phyloP scores from a whole-genome alignment of 1,140 invertebrate genomes.

The Drosophila triauraria region DNA sequence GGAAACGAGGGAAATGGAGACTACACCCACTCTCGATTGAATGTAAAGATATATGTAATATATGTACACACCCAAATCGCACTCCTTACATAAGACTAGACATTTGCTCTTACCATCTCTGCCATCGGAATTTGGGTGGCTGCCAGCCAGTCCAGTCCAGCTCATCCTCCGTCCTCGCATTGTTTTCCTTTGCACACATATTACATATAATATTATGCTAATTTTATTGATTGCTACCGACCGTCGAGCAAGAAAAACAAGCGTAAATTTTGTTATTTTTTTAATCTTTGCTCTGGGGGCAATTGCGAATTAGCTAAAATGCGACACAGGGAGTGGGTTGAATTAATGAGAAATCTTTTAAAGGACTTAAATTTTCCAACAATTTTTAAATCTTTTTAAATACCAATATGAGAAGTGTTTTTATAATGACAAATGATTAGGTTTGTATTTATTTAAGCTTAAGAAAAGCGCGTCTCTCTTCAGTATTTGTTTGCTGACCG shows the following conservation, averaged over 20 bases:
- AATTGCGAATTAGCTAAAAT: slow-evolving; percentile 12
- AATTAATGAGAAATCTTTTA: not conserved
- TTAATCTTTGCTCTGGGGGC: slow-evolving; percentile 1
- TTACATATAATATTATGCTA: slow-evolving; percentile 74
- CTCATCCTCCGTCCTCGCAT: slow-evolving; percentile 21
- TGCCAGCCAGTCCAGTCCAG: slow-evolving; percentile 17
- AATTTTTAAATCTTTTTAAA: not conserved
- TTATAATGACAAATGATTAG: not conserved
- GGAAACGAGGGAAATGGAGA: not conserved
- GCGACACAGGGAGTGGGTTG: not conserved
- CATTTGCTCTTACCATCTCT: slow-evolving; percentile 42
- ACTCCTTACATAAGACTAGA: slow-evolving; percentile 67
- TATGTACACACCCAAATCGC: not conserved
- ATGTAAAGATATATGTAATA: slow-evolving; percentile 3
- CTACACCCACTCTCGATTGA: slow-evolving; percentile 3
- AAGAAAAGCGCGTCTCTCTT: not conserved
- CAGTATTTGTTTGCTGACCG: not conserved
- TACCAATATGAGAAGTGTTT: not conserved
- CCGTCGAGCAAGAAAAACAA: slow-evolving; percentile 35
- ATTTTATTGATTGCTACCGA: slow-evolving; percentile 73
- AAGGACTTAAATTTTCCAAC: not conserved
- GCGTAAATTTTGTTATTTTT: slow-evolving; percentile 1
- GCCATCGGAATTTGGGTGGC: slow-evolving; percentile 13
- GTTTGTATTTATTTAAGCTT: not conserved
- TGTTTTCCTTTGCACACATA: slow-evolving; percentile 65